A percentile compares a stretch with the other conserved stretches of the same genome.
Evolutionary conservation across 2,888 invertebrate genomes (phyloP).

Genomic region (Meloe dianella): DNA sequence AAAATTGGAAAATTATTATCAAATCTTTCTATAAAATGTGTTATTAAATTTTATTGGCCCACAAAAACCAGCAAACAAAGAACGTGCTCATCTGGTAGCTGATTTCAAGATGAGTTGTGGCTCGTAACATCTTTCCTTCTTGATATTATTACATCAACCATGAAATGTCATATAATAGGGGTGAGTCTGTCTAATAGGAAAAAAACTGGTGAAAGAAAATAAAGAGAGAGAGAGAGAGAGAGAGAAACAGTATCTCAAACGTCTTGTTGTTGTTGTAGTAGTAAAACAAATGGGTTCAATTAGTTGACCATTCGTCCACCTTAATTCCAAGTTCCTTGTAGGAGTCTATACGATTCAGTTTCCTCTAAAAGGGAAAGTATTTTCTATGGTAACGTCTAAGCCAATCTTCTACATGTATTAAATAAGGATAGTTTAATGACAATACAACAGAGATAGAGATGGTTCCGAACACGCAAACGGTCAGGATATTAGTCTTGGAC

Average conservation of each 20-base stretch:
- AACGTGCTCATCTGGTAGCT: not conserved
- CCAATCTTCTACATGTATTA: not conserved
- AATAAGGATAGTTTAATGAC: not conserved
- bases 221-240: not conserved
- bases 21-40: not conserved
- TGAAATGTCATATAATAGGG: not conserved
- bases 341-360: constrained; percentile 11
- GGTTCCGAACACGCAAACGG: constrained; percentile 33
- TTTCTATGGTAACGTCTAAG: not conserved
- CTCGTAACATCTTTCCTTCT: not conserved
- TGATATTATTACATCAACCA: not conserved
- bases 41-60: not conserved
- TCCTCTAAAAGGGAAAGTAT: not conserved
- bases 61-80: not conserved
- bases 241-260: constrained; percentile 37
- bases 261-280: constrained; percentile 40
- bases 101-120: not conserved
- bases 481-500: constrained; percentile 39
- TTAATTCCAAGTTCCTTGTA: constrained; percentile 46
- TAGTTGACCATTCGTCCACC: constrained; percentile 55
- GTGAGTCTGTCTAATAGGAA: not conserved
- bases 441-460: constrained; percentile 21
- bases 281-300: constrained; percentile 55
- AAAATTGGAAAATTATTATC: not conserved
- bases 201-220: not conserved